A percentile compares a stretch with the other conserved stretches of the same genome.
phyloP scores from a whole-genome alignment of 2,113 vertebrate species.

The Cervus canadensis region DNA sequence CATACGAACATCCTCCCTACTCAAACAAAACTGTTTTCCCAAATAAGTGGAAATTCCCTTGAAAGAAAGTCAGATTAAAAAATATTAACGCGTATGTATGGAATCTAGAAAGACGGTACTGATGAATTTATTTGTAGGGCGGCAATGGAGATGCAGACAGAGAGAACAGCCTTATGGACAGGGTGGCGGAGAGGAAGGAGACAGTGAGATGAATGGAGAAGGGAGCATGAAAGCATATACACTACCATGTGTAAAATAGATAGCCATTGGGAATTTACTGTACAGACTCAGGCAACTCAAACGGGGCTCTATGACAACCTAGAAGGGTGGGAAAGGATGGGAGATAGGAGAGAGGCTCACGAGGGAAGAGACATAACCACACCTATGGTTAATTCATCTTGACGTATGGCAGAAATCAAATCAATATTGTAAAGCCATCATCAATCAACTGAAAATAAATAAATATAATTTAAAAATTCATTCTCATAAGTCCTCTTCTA shows the following conservation, averaged over 20 bases:
- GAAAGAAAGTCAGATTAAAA: neutral
- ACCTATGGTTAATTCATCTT: neutral
- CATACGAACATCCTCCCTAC: neutral
- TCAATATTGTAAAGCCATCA: neutral
- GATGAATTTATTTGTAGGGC: neutral
- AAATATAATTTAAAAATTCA: neutral
- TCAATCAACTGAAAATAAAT: neutral
- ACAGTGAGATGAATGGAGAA: neutral
- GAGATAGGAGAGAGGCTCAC: neutral
- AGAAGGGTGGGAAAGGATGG: neutral
- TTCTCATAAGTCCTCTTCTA: neutral
- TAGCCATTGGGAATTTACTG: neutral
- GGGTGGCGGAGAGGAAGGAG: accelerated
- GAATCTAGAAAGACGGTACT: neutral
- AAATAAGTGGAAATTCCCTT: neutral
- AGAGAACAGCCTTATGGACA: neutral
- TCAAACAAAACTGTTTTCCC: neutral
- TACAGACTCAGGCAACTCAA: neutral
- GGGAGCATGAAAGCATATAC: neutral
- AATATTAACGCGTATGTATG: neutral
- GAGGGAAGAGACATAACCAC: neutral
- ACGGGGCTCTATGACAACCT: neutral
- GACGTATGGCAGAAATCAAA: neutral
- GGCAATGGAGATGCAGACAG: neutral
- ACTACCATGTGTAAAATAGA: neutral